Base-by-base conservation (phyloP, 2,888 invertebrate species). In the Himalopsyche tibetana region DNA sequence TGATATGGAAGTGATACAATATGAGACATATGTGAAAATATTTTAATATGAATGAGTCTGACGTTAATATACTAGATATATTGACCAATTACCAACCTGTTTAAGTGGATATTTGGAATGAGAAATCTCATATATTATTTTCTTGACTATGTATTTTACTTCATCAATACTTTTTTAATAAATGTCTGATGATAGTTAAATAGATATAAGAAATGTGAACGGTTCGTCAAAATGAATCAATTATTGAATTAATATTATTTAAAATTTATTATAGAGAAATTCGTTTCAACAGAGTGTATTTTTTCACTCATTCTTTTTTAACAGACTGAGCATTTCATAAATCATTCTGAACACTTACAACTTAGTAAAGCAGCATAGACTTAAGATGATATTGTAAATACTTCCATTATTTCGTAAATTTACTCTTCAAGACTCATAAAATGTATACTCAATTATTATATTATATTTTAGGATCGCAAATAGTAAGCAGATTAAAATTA, bases 351-450 rank as follows among this genome's bases (percentile, higher is more conserved):
- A 51, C 15, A 15, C 12, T 15, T 51, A 51, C 12, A 51, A 51
- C 15, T 74, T 74, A 74, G 38, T 38, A 36, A 74, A 15, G 74
- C 36, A 36, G 74, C 11, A 38, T 74, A 36, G 36, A 15, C 11
- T 63, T 74, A 74, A 74, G 28, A 38, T 74, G 5, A 74, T 74
- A 74, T 36, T 15, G n/a, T 28, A 63, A 63, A 28, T 63, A 28
- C 63, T 28, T 19, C 28, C 63, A 63, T 11, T 63, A 19, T 9
- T 28, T 63, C n/a, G 8, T 63, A 63, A 3, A 63, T 63, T 63
- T 63, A 63, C 63, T 63, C 74, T 74, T 74, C 74, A 74, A 74
- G 74, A 74, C 74, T 74, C n/a, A 19, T 63, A 74, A 19, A 74
- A 74, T 36, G 74, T 74, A 74, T 74, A 74, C 74, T 74, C 74